Conservation (phyloP, 2,797 vertebrate genomes). For the Bothrops alternatus region DNA sequence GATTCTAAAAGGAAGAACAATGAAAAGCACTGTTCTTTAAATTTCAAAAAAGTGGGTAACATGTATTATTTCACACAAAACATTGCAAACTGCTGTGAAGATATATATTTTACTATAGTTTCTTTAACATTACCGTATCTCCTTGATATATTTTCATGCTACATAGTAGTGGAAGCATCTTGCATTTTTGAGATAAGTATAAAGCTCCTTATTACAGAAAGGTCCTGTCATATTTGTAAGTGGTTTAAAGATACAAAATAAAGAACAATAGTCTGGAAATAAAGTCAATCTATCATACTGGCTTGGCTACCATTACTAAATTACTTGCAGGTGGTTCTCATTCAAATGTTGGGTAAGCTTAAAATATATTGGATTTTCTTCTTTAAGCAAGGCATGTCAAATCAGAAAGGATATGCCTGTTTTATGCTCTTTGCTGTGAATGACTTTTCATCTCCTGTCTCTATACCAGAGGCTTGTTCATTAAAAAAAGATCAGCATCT, state of each 20-base stretch:
- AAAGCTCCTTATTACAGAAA: constrained; percentile 38
- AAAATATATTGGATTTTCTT: constrained; percentile 24
- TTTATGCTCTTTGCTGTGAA: constrained; percentile 35
- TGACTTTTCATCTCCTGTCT: constrained; percentile 30
- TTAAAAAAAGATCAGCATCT: constrained; percentile 36
- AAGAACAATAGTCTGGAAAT: constrained; percentile 35
- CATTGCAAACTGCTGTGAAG: background rate
- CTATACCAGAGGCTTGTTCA: constrained; percentile 27
- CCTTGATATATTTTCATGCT: background rate
- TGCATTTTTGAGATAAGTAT: constrained; percentile 1
- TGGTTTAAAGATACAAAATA: constrained; percentile 46
- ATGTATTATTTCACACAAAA: background rate
- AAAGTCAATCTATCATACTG: constrained; percentile 25
- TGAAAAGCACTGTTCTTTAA: background rate
- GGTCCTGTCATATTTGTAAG: constrained; percentile 27
- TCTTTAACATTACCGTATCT: background rate
- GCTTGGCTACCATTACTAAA: constrained; percentile 20
- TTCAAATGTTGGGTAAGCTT: constrained; percentile 28
- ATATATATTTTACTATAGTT: background rate
- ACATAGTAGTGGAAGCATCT: background rate
- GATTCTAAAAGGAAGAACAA: background rate
- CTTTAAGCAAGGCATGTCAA: background rate
- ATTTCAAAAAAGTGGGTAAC: background rate
- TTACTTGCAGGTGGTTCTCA: constrained; percentile 44
- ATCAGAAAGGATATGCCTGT: constrained; percentile 25